Evolutionary conservation across 2,113 vertebrate species (phyloP).

Genomic region (Corvus hawaiiensis): DNA sequence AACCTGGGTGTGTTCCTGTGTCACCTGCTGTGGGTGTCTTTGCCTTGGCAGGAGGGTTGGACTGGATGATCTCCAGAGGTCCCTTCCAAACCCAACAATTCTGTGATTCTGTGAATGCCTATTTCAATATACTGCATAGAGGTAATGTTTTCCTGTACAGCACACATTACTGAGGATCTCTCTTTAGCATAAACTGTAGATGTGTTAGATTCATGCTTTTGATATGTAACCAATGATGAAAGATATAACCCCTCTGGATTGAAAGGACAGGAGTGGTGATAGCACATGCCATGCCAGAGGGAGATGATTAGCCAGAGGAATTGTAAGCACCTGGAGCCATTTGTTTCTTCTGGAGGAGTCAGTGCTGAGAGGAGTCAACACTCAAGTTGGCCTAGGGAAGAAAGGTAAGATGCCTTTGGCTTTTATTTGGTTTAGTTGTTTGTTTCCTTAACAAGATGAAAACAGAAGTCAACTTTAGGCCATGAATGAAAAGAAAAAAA

Average conservation of each 20-base stretch:
- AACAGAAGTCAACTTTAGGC: background rate
- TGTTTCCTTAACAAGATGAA: background rate
- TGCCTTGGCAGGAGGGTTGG: background rate
- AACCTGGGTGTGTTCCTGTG: background rate
- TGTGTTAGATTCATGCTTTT: background rate
- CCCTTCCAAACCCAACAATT: background rate
- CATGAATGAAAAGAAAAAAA: background rate
- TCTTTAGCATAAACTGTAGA: background rate
- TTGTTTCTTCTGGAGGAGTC: background rate
- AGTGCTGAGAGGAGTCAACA: background rate
- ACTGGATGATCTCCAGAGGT: background rate
- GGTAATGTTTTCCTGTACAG: background rate
- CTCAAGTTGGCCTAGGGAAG: background rate
- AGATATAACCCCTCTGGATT: background rate
- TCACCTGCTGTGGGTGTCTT: background rate
- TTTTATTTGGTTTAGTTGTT: background rate
- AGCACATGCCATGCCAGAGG: rapidly evolving
- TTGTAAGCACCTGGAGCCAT: background rate
- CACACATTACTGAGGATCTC: background rate
- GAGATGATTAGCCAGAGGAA: background rate
- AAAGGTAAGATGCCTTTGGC: background rate
- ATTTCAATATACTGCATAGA: background rate
- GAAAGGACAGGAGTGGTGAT: background rate
- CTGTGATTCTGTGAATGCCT: background rate
- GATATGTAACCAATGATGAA: background rate